These are phyloP conservation scores for Notolepis coatsorum DNA, from an alignment of 2,797 vertebrate genomes.

Conservation along the genomic window DNA sequence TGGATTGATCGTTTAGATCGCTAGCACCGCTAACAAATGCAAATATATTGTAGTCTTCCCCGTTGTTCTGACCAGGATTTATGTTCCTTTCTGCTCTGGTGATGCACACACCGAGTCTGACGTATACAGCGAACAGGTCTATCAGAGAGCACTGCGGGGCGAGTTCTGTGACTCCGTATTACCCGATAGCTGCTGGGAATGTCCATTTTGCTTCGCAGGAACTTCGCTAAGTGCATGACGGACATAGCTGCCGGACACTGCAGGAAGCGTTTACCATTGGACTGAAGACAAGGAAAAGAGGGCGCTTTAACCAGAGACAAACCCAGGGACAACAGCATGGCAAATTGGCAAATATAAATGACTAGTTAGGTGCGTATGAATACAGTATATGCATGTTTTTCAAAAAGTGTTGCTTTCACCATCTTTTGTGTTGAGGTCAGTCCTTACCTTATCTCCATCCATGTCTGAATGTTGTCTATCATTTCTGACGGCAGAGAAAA, in stretches of 20 bases:
- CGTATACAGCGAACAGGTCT: too few relatives aligned
- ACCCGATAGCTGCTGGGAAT: conserved; percentile 98
- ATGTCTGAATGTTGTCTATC: conserved; percentile 69
- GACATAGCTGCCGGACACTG: conserved; percentile 99
- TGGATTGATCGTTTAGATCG: too few relatives aligned
- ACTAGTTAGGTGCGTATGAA: too few relatives aligned
- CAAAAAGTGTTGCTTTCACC: not conserved
- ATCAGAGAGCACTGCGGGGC: too few relatives aligned
- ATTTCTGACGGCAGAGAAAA: conserved; percentile 50
- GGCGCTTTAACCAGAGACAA: conserved; percentile 4
- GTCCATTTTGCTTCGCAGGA: conserved; percentile 99
- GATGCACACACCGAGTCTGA: too few relatives aligned
- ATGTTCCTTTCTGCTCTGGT: too few relatives aligned
- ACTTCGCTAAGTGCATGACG: conserved; percentile 98
- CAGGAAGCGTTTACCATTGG: conserved; percentile 96
- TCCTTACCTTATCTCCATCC: conserved; percentile 76
- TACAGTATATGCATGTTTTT: not conserved
- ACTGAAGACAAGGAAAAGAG: conserved; percentile 69
- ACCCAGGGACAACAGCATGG: too few relatives aligned
- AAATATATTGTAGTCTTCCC: too few relatives aligned
- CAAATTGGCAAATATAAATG: too few relatives aligned
- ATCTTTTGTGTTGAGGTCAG: not conserved
- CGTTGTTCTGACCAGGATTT: too few relatives aligned
- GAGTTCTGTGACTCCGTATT: conserved; percentile 29
- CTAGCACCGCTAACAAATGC: too few relatives aligned